Percentiles rank a stretch among this genome's conserved stretches.
Conservation (phyloP, 2,113 vertebrate species). For the Gambusia affinis region DNA sequence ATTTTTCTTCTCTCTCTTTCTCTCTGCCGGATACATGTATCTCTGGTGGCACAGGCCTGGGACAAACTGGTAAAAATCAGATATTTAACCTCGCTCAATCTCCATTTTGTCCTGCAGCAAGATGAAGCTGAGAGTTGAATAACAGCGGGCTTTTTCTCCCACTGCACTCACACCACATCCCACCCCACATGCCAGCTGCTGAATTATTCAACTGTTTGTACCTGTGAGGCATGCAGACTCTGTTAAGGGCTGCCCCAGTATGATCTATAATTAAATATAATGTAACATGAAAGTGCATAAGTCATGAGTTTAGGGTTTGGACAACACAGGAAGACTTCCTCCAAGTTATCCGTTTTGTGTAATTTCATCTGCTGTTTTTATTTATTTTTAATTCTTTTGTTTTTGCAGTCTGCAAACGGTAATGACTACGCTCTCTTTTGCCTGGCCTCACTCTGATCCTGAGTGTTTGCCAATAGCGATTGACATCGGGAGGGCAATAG, state of each 20-base stretch:
- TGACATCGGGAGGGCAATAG: conserved; percentile 54
- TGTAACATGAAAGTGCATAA: conserved; percentile 84
- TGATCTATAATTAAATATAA: conserved; percentile 85
- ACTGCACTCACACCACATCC: conserved; percentile 67
- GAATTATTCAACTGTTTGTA: conserved; percentile 84
- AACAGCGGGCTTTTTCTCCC: conserved; percentile 60
- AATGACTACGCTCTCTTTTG: background rate
- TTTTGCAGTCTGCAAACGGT: conserved; percentile 24
- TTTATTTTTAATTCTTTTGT: conserved; percentile 38
- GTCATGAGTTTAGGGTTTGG: conserved; percentile 73
- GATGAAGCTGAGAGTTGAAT: conserved; percentile 49
- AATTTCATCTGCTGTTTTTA: conserved; percentile 53
- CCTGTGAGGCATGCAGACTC: conserved; percentile 79
- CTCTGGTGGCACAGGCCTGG: conserved; percentile 10
- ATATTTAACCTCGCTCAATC: conserved; percentile 60
- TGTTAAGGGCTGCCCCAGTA: conserved; percentile 73
- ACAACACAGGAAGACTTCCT: conserved; percentile 72
- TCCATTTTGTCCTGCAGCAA: conserved; percentile 65
- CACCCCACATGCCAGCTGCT: conserved; percentile 64
- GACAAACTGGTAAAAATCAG: conserved; percentile 45
- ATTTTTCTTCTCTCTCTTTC: background rate
- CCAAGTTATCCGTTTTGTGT: conserved; percentile 53
- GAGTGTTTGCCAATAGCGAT: conserved; percentile 47
- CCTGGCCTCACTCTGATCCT: conserved; percentile 22
- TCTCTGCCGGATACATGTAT: conserved; percentile 19